Conservation (phyloP, 2,113 vertebrate genomes). For the Scopus umbretta region DNA sequence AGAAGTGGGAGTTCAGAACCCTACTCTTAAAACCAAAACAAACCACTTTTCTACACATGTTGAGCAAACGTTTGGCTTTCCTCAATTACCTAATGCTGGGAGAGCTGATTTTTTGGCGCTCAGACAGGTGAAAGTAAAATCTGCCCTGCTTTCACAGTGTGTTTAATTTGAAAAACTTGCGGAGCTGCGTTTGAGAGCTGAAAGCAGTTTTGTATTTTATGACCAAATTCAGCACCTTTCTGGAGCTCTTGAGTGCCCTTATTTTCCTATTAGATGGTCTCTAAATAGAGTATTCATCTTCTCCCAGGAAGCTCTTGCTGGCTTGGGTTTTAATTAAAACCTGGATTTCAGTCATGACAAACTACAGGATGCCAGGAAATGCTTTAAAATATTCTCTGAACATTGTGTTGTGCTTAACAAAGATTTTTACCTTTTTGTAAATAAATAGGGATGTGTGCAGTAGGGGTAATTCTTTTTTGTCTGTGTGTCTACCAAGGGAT, state of each 20-base stretch:
- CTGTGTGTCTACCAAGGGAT: neutral
- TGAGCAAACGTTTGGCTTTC: conserved; percentile 28
- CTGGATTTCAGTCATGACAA: neutral
- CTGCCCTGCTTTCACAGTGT: neutral
- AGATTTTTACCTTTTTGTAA: neutral
- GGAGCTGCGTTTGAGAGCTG: neutral
- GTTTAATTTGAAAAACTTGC: neutral
- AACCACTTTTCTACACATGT: neutral
- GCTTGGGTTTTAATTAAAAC: conserved; percentile 18
- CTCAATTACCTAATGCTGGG: conserved; percentile 12
- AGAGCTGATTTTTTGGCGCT: conserved; percentile 18
- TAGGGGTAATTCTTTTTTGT: neutral
- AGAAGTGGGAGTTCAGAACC: neutral
- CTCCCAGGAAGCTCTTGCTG: conserved; percentile 9
- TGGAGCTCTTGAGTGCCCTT: neutral
- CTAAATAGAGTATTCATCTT: conserved; percentile 4
- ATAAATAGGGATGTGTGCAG: neutral
- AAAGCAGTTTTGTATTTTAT: neutral
- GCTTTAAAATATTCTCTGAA: neutral
- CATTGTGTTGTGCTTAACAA: neutral
- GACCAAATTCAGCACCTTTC: neutral
- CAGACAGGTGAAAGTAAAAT: neutral
- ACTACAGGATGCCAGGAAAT: neutral
- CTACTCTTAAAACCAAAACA: conserved; percentile 14
- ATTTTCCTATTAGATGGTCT: neutral